Conservation (phyloP, 2,113 vertebrate species). For the Leucoraja erinaceus region DNA sequence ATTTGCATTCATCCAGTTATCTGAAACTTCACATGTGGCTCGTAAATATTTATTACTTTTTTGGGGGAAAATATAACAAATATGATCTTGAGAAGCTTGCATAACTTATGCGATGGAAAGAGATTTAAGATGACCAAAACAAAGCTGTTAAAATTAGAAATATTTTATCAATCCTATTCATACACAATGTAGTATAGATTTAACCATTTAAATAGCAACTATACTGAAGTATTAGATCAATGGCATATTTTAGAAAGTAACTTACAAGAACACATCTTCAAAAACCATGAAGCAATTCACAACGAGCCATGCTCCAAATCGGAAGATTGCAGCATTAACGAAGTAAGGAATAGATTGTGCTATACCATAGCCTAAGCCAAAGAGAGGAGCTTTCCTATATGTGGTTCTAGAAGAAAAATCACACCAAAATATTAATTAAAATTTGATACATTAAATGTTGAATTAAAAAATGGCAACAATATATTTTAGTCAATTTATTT, state of each 20-base stretch:
- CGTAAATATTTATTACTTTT: background rate
- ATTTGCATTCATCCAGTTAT: too few relatives aligned
- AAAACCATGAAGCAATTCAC: constrained; percentile 48
- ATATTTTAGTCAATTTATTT: background rate
- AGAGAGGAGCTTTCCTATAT: constrained; percentile 45
- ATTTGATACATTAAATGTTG: background rate
- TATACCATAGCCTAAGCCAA: constrained; percentile 48
- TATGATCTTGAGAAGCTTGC: background rate
- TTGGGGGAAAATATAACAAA: background rate
- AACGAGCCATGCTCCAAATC: constrained; percentile 59
- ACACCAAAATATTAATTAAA: constrained; percentile 38
- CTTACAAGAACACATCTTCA: constrained; percentile 59
- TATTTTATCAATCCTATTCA: background rate
- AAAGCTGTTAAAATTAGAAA: background rate
- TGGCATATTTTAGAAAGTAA: constrained; percentile 35
- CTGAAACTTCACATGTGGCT: too few relatives aligned
- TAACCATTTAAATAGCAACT: background rate
- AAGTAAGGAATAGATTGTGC: constrained; percentile 45
- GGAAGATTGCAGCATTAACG: constrained; percentile 50
- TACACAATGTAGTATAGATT: background rate
- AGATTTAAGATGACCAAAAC: background rate
- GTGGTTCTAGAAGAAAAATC: constrained; percentile 45
- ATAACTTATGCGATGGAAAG: background rate
- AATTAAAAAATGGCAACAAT: background rate
- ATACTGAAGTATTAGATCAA: background rate